Evolutionary conservation across 2,113 vertebrate genomes (phyloP).

Genomic region (Brachypodius melanocephalos): DNA sequence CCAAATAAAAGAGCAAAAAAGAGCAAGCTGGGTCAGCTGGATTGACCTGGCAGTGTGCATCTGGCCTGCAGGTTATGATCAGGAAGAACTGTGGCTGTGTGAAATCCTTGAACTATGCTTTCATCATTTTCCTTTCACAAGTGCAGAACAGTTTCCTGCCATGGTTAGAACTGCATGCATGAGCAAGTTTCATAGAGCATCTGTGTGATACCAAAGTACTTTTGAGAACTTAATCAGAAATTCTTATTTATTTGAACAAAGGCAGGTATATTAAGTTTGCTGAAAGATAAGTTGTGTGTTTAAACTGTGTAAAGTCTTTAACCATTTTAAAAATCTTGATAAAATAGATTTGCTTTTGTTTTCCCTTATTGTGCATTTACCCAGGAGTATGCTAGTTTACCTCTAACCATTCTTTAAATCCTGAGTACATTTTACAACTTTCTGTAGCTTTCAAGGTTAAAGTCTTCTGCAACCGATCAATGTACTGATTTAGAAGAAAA

Average conservation of each 20-base stretch:
- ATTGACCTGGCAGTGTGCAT: neutral
- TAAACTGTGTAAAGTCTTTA: neutral
- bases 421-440: neutral
- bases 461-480: neutral
- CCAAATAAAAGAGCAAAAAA: neutral
- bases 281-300: neutral
- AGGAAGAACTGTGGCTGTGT: neutral
- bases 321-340: neutral
- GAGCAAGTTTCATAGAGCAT: neutral
- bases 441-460: neutral
- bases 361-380: neutral
- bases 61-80: neutral
- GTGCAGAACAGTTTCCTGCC: neutral
- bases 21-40: neutral
- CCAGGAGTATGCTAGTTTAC: neutral
- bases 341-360: neutral
- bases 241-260: neutral
- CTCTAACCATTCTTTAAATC: neutral
- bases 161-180: neutral
- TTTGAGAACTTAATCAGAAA: neutral
- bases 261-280: neutral
- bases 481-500: neutral
- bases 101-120: neutral
- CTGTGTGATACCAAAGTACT: neutral
- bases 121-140: neutral